Base-by-base conservation (phyloP, 2,888 invertebrate genomes). In the Andrena bucephala region DNA sequence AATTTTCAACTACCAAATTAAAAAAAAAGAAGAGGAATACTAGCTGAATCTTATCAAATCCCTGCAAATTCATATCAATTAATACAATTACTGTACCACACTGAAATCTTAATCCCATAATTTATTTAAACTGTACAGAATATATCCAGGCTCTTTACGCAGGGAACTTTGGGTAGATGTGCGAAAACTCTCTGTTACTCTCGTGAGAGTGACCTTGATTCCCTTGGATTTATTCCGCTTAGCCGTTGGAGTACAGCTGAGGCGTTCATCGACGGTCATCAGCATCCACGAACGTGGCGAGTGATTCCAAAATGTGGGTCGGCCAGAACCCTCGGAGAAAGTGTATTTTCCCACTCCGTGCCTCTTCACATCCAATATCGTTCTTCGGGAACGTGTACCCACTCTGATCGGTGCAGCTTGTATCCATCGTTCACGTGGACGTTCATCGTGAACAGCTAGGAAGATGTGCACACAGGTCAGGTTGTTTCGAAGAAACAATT, bases 161-260 rank as follows among this genome's bases (percentile, higher is more conserved):
- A 66, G n/a, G 16, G 48, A 67, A 62, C 66, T 50, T 71, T 54
- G 20, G 78, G 62, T 5, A 54, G 29, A 67, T 31, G 33, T 2
- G n/a, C 66, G 71, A 78, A 67, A 52, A 68, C 24, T 8, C 16
- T 50, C 42, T 16, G 10, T 10, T 31, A 13, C 20, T 54, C 42
- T 91, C 91, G 92, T 91, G 92, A 92, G 92, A 92, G 92, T 87
- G 92, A 92, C 92, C 92, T 92, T 92, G 92, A 92, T 92, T 92
- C 89, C 83, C 57, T 74, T 71, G 79, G 77, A 77, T 86, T 82
- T 74, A 63, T 82, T 65, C 67, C 63, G 33, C 50, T 54, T 50
- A 66, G 83, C 62, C 65, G 59, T 24, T 60, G 48, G 67, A 67
- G 75, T 36, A 57, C 73, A n/a, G 54, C 42, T 42, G 62, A 57